Percentiles rank a stretch among this genome's conserved stretches.
Evolutionary conservation across 2,797 vertebrate species (phyloP).

Genomic region (Oryzias dopingdopingensis): DNA sequence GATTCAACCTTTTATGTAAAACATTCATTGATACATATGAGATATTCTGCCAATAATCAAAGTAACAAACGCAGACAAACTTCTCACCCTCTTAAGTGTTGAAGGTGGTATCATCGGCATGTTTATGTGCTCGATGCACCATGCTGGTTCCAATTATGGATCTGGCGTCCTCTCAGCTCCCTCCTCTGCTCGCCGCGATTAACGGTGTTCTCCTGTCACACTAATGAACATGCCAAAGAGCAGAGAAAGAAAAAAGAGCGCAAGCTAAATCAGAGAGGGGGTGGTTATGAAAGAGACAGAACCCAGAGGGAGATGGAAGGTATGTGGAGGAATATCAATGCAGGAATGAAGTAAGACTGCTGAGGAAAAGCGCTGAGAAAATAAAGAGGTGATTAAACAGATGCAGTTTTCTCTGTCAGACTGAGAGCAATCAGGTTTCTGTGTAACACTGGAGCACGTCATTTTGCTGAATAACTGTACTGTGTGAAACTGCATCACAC

Average conservation of each 20-base stretch:
- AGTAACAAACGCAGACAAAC: constrained; percentile 13
- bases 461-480: too few species aligned
- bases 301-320: constrained; percentile 42
- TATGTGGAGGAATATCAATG: constrained; percentile 50
- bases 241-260: constrained; percentile 33
- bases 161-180: constrained; percentile 38
- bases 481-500: too few species aligned
- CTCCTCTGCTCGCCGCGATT: constrained; percentile 50
- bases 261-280: constrained; percentile 9
- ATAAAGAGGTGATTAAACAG: constrained; percentile 15
- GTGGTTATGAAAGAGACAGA: constrained; percentile 31
- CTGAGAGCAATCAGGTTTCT: constrained; percentile 22
- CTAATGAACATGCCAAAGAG: constrained; percentile 65
- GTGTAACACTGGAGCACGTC: constrained; percentile 8
- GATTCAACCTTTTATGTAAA: background rate
- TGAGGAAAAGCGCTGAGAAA: background rate
- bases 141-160: constrained; percentile 67
- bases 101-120: constrained; percentile 42
- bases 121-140: constrained; percentile 63
- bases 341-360: constrained; percentile 25
- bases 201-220: constrained; percentile 60
- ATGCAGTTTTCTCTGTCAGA: constrained; percentile 25
- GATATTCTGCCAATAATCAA: constrained; percentile 25
- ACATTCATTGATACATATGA: background rate
- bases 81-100: constrained; percentile 27